Evolutionary conservation across 37 sponge, comb jelly and placozoan genomes (phyloP).

Genomic region (Haliclona indistincta): DNA sequence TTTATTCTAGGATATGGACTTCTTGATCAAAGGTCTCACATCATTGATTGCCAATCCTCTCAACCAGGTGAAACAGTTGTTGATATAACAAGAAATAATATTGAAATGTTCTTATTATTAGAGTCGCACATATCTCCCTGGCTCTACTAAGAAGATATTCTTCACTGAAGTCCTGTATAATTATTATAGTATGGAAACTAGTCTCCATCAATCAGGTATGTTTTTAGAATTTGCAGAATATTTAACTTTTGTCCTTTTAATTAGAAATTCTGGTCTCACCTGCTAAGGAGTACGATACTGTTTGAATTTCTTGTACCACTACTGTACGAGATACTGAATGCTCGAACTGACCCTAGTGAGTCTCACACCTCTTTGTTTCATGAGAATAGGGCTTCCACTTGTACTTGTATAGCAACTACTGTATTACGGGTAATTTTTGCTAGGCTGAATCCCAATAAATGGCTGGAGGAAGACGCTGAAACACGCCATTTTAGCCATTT

Average conservation of each 20-base stretch:
- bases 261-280: slow-evolving; percentile 84
- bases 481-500: too few relatives aligned
- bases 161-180: slow-evolving; percentile 88
- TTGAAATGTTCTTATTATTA: not conserved
- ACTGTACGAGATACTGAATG: slow-evolving; percentile 71
- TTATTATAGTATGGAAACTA: slow-evolving; percentile 92
- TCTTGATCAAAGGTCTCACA: slow-evolving; percentile 76
- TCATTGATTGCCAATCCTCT: slow-evolving; percentile 85
- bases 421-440: too few relatives aligned
- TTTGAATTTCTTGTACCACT: slow-evolving; percentile 93
- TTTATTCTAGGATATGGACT: slow-evolving; percentile 72
- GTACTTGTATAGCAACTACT: too few relatives aligned
- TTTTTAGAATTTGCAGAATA: not conserved
- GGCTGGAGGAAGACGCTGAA: too few relatives aligned
- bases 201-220: slow-evolving; percentile 87
- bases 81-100: not conserved
- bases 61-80: slow-evolving; percentile 44
- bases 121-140: slow-evolving; percentile 83
- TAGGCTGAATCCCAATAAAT: too few relatives aligned
- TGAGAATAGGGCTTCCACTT: too few relatives aligned
- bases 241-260: not conserved
- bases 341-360: slow-evolving; percentile 82
- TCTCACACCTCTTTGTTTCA: too few relatives aligned
- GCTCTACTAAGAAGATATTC: slow-evolving; percentile 86
- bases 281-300: slow-evolving; percentile 78